Conservation (phyloP, 2,113 vertebrate genomes). For the Acrocephalus arundinaceus region DNA sequence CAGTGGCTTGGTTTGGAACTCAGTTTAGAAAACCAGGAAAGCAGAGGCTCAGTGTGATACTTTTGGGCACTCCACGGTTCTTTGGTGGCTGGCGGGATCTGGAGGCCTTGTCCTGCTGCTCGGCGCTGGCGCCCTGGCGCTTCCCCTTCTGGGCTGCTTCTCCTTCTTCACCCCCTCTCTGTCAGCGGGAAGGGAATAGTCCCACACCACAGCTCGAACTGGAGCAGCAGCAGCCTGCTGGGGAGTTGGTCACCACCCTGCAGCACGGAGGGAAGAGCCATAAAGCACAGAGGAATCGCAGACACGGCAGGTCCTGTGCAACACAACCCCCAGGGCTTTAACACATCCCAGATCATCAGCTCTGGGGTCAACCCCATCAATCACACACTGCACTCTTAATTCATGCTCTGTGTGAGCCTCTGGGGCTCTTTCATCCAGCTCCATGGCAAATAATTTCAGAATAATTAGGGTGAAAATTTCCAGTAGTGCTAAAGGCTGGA, state of each 20-base stretch:
- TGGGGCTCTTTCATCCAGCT: neutral
- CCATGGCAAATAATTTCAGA: neutral
- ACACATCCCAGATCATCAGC: neutral
- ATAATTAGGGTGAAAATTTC: neutral
- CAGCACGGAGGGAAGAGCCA: neutral
- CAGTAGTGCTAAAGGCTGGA: neutral
- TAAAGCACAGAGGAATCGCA: neutral
- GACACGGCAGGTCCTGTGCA: neutral
- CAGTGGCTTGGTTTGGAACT: neutral
- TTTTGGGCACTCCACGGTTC: neutral
- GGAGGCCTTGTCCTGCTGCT: neutral
- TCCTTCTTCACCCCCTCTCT: neutral
- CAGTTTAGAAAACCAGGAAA: neutral
- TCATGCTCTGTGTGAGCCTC: neutral
- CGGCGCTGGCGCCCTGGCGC: neutral
- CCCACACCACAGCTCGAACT: slow-evolving; percentile 83
- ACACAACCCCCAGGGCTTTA: neutral
- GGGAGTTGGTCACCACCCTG: slow-evolving; percentile 85
- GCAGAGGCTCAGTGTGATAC: neutral
- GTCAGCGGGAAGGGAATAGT: slow-evolving; percentile 59
- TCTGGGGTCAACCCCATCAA: neutral
- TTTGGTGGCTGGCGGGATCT: neutral
- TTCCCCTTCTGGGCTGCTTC: neutral
- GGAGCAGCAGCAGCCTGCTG: slow-evolving; percentile 71
- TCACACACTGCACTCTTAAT: neutral